A percentile compares a stretch with the other conserved stretches of the same genome.
These are phyloP conservation scores for Sigmodon hispidus DNA, from an alignment of 2,113 vertebrate genomes.

Conservation along the genomic window DNA sequence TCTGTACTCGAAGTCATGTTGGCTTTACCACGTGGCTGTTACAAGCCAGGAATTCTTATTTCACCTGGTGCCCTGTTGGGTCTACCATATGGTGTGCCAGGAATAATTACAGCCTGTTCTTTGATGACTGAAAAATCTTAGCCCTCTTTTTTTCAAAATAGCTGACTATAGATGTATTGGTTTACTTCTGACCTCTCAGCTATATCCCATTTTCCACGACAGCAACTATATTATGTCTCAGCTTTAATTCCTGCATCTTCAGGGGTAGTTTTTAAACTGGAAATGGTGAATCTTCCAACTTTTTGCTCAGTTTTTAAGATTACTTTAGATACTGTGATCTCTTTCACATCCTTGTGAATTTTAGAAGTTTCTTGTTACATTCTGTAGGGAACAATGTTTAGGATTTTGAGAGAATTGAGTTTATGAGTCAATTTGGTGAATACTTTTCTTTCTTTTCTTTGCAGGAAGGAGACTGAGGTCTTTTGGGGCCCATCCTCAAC, in stretches of 20 bases:
- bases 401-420: conserved; percentile 46
- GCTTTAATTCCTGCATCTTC: not conserved
- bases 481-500: too few relatives aligned
- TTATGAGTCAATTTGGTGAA: conserved; percentile 4
- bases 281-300: not conserved
- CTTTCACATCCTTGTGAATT: not conserved
- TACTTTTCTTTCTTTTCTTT: not conserved
- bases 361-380: conserved; percentile 18
- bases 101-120: conserved; percentile 8
- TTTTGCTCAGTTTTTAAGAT: conserved; percentile 29
- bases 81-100: too few relatives aligned
- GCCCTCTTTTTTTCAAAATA: not conserved
- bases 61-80: too few relatives aligned
- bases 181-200: conserved; percentile 22
- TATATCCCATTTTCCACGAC: not conserved
- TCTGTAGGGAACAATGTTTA: not conserved
- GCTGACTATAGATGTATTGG: not conserved
- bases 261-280: conserved; percentile 37
- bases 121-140: not conserved
- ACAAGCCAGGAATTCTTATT: too few relatives aligned
- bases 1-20: too few relatives aligned
- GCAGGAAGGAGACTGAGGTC: too few relatives aligned
- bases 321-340: not conserved
- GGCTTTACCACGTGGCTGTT: too few relatives aligned
- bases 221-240: not conserved